Base-by-base conservation (phyloP, 2,888 invertebrate genomes). In the Andrena minutula region DNA sequence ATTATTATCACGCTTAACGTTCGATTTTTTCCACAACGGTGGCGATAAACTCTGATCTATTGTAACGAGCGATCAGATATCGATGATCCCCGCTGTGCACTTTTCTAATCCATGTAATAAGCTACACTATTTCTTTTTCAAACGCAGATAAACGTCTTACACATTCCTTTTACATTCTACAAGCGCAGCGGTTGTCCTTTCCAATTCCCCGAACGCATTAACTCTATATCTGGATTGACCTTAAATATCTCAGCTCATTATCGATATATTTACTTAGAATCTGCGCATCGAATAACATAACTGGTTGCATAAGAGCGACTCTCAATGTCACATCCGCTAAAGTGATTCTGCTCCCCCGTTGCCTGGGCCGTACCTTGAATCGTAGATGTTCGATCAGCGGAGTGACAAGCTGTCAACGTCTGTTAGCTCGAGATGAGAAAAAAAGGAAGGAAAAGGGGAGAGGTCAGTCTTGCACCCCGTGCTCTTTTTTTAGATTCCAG, bases 11-110 rank as follows among this genome's bases (percentile, higher is more conserved):
- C 7, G 41, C 41, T 61, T n/a, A 53, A 81, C 70, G 35, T 51
- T 28, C 47, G 51, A 64, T 71, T 82, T 82, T 77, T 71, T 47
- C 8, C 35, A 23, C 10, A 5, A 1, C 49, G 12, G 7, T 28
- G 32, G 16, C 41, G 79, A 79, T 79, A 79, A 75, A 63, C 65
- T 70, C 47, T 65, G 65, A 80, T 73, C 61, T 23, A 26, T 53
- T 61, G 5, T 68, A 81, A 47, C 16, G 20, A 51, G n/a, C 12
- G 35, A 49, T 73, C 23, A 65, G 60, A 81, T 80, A 23, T 26
- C 26, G 8, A 51, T 16, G 49, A 72, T 63, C 49, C 28, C 16
- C 30, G 41, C 58, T 3, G 35, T 6, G 10, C 26, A 78, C 53
- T 63, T 68, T 53, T 75, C 23, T 32, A 23, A 47, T 12, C 32